phyloP scores from a whole-genome alignment of 2,113 vertebrate genomes.

The Callocephalon fimbriatum region DNA sequence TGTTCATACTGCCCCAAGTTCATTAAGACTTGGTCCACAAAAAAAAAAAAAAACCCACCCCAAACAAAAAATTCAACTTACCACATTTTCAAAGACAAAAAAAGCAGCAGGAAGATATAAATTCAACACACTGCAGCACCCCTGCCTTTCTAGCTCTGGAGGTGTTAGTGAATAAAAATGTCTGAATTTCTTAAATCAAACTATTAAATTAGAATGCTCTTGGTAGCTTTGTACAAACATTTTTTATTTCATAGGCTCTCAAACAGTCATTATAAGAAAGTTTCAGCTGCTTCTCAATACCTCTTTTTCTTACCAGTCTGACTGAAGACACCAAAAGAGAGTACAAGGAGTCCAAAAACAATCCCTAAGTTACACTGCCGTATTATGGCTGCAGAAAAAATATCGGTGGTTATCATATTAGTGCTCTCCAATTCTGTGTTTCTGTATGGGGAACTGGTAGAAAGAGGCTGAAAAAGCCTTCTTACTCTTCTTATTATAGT shows the following conservation, averaged over 20 bases:
- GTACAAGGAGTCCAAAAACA: background rate
- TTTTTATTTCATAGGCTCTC: background rate
- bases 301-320: background rate
- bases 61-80: background rate
- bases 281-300: background rate
- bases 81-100: background rate
- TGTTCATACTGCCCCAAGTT: background rate
- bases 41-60: background rate
- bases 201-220: background rate
- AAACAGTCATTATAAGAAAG: background rate
- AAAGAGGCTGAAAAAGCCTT: background rate
- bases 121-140: background rate
- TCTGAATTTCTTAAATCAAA: background rate
- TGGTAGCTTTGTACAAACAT: background rate
- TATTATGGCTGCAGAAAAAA: background rate
- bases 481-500: background rate
- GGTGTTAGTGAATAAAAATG: background rate
- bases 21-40: background rate
- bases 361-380: rapidly evolving
- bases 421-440: background rate
- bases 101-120: background rate
- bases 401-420: background rate
- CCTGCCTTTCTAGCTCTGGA: background rate
- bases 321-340: background rate
- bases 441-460: background rate